These are phyloP conservation scores for Erynnis tages DNA, from an alignment of 2,888 invertebrate species.

Conservation along the genomic window DNA sequence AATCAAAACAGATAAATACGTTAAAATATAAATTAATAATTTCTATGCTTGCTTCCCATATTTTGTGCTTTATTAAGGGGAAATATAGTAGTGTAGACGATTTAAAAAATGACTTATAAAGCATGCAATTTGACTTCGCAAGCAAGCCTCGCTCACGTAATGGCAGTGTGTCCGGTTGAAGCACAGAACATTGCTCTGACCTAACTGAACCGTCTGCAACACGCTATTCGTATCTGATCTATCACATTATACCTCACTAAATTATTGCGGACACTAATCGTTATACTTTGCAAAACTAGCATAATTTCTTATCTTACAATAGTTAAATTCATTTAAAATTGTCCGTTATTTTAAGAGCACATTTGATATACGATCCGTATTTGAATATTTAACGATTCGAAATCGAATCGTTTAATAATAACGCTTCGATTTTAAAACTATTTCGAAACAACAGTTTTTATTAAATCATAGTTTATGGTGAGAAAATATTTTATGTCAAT, in stretches of 20 bases:
- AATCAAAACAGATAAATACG: conserved; percentile 10
- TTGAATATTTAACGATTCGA: no score
- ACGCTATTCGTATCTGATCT: background rate
- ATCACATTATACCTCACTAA: no score
- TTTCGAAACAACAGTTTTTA: no score
- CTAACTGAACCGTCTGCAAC: background rate
- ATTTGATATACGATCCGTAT: background rate
- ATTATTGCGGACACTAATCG: background rate
- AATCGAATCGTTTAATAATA: no score
- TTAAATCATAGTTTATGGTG: no score
- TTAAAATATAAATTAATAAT: conserved; percentile 1
- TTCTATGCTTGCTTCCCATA: conserved; percentile 6
- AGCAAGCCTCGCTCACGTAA: conserved; percentile 4
- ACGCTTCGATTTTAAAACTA: no score
- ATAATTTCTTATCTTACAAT: conserved; percentile 10
- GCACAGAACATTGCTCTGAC: background rate
- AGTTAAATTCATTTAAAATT: background rate
- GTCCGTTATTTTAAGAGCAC: background rate
- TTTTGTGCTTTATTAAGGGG: conserved; percentile 5
- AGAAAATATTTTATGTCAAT: no score
- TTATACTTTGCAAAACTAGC: conserved; percentile 7
- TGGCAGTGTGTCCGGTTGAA: conserved; percentile 1
- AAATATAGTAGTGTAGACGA: background rate
- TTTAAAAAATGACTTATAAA: background rate
- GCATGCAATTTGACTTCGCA: no score